phyloP scores from a whole-genome alignment of 2,113 vertebrate species.

The Pleuronectes platessa region DNA sequence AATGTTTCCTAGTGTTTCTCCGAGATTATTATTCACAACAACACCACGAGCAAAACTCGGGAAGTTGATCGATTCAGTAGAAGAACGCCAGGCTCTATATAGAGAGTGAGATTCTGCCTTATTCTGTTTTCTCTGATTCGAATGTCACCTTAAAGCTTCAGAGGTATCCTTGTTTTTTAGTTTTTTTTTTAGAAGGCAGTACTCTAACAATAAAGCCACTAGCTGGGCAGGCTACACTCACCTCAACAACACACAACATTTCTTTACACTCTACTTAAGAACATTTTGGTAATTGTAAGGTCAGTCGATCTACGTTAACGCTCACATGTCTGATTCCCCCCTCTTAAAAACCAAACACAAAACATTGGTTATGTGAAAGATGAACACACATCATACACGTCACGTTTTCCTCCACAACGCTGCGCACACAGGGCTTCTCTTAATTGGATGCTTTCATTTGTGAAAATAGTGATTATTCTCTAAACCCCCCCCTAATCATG shows the following conservation, averaged over 20 bases:
- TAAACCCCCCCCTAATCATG: slow-evolving; percentile 16
- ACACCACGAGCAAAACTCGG: slow-evolving; percentile 23
- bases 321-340: slow-evolving; percentile 63
- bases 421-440: slow-evolving; percentile 44
- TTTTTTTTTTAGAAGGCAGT: slow-evolving; percentile 76
- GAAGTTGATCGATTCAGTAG: slow-evolving; percentile 37
- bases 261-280: slow-evolving; percentile 67
- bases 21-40: slow-evolving; percentile 17
- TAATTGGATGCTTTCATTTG: slow-evolving; percentile 39
- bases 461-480: slow-evolving; percentile 54
- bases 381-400: slow-evolving; percentile 54
- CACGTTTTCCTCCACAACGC: slow-evolving; percentile 49
- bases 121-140: slow-evolving; percentile 54
- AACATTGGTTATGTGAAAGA: slow-evolving; percentile 64
- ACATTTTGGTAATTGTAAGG: slow-evolving; percentile 82
- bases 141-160: slow-evolving; percentile 76
- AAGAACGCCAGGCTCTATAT: slow-evolving; percentile 43
- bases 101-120: slow-evolving; percentile 51
- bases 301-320: slow-evolving; percentile 76
- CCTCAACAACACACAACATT: slow-evolving; percentile 61
- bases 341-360: slow-evolving; percentile 60
- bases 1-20: slow-evolving; percentile 65
- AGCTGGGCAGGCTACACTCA: slow-evolving; percentile 55
- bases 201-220: slow-evolving; percentile 63
- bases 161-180: slow-evolving; percentile 58